Evolutionary conservation across 2,888 invertebrate species (phyloP).

Genomic region (Lymantria monacha): DNA sequence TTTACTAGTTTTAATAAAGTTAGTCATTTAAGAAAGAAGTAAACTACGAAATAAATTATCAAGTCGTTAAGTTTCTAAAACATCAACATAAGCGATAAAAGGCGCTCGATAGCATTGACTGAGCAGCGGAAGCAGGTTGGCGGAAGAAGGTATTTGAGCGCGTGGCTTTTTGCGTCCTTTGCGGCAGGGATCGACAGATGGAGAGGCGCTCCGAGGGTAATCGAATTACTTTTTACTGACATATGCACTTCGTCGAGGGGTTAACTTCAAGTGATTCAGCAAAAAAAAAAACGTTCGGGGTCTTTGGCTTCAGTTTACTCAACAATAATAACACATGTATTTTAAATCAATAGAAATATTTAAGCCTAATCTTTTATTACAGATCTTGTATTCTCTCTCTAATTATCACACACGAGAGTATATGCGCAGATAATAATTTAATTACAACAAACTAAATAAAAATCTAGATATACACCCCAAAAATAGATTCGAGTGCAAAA

Average conservation of each 20-base stretch:
- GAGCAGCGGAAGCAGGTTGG: conserved; percentile 67
- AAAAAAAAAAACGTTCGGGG: conserved; percentile 24
- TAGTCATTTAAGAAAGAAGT: neutral
- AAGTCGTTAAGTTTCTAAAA: neutral
- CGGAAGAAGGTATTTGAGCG: conserved; percentile 59
- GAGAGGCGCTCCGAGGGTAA: conserved; percentile 40
- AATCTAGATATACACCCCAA: too few relatives aligned
- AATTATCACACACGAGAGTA: too few relatives aligned
- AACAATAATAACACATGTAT: neutral
- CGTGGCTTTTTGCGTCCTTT: conserved; percentile 60
- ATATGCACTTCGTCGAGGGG: conserved; percentile 35
- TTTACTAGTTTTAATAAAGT: too few relatives aligned
- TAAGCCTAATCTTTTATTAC: neutral
- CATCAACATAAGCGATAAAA: conserved; percentile 23
- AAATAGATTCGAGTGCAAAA: too few relatives aligned
- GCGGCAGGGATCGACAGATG: conserved; percentile 60
- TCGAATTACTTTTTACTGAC: conserved; percentile 50
- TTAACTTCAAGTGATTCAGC: conserved; percentile 42
- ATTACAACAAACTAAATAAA: too few relatives aligned
- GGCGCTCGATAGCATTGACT: conserved; percentile 27
- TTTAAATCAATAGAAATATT: neutral
- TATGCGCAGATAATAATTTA: too few relatives aligned
- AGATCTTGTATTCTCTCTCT: too few relatives aligned
- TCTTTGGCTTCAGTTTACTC: conserved; percentile 25
- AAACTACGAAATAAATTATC: neutral